These are phyloP conservation scores for Pluvialis apricaria DNA, from an alignment of 2,113 vertebrate species.

Conservation along the genomic window DNA sequence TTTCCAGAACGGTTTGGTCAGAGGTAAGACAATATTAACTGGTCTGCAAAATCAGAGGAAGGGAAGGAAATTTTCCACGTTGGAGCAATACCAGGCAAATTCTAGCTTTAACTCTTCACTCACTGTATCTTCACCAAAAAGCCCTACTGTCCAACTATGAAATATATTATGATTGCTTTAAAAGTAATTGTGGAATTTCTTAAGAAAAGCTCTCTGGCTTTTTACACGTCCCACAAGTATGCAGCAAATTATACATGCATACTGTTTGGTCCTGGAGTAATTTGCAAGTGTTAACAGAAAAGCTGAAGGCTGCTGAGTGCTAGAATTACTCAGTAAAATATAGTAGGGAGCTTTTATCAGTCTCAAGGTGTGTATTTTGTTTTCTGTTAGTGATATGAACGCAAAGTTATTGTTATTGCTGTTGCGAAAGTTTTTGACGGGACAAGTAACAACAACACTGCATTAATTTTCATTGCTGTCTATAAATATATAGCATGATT, in stretches of 20 bases:
- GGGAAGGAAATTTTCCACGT: not conserved
- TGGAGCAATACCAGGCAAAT: not conserved
- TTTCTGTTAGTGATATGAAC: not conserved
- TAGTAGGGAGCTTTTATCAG: not conserved
- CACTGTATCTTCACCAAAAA: not conserved
- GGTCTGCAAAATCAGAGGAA: not conserved
- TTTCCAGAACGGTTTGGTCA: slow-evolving; percentile 77
- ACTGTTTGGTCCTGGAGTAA: not conserved
- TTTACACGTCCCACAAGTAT: not conserved
- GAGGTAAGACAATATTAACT: slow-evolving; percentile 62
- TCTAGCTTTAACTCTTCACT: not conserved
- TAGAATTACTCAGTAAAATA: not conserved
- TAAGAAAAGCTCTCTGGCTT: not conserved
- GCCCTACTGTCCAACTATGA: not conserved
- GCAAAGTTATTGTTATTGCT: not conserved
- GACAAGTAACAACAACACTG: not conserved
- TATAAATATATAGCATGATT: not conserved
- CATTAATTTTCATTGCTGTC: not conserved
- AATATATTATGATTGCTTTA: not conserved
- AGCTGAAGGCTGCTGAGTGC: not conserved
- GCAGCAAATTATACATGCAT: not conserved
- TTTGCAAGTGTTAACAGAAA: not conserved
- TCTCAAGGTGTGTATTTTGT: not conserved
- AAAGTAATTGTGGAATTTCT: not conserved
- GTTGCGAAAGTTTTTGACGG: not conserved